Evolutionary conservation across 1,140 invertebrate species (phyloP), one percentile per base, ranked within the genome.

Genomic region (Zelostemma sp.): DNA sequence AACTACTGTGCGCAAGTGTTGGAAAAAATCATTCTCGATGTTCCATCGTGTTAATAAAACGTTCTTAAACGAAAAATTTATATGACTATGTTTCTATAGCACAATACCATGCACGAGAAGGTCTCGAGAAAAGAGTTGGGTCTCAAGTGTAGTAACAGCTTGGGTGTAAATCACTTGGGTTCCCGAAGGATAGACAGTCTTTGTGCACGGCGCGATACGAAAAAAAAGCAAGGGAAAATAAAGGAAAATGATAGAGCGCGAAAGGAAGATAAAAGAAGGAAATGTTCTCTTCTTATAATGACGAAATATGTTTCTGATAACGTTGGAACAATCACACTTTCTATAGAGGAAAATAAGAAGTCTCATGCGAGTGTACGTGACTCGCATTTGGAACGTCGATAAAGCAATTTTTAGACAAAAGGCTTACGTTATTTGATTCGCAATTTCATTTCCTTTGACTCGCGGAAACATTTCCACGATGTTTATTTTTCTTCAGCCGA

Each of bases 141-240:
- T 62, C 54, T 62, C 58, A 49, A 68, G 51, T 62, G 18, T 48
- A 54, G 58, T 35, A 53, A 62, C 51, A 61, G 57, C 58, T 61
- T 61, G 58, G 57, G 48, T 57, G 25, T 55, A 62, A 54, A 33
- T 58, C 35, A 48, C 64, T 61, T 61, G 54, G 58, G 55, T 68
- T 51, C 58, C 54, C 49, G 49, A 54, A 53, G 50, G 58, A 58
- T 58, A 58, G 51, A 67, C 53, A 61, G 48, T 49, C 53, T 68
- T 57, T 61, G 65, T 68, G 45, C 50, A 61, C 35, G 50, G 16
- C 18, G 61, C 40, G 53, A 61, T 54, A 68, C 41, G 51, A 66
- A 17, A 66, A 35, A 35, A 31, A 40, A 33, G n/a, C 11, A 12
- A 18, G 25, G 49, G 40, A 61, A 51, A 25, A 43, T n/a, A 31